These are phyloP conservation scores for Leptocoma aspasia DNA, from an alignment of 2,113 vertebrate species.

Conservation along the genomic window DNA sequence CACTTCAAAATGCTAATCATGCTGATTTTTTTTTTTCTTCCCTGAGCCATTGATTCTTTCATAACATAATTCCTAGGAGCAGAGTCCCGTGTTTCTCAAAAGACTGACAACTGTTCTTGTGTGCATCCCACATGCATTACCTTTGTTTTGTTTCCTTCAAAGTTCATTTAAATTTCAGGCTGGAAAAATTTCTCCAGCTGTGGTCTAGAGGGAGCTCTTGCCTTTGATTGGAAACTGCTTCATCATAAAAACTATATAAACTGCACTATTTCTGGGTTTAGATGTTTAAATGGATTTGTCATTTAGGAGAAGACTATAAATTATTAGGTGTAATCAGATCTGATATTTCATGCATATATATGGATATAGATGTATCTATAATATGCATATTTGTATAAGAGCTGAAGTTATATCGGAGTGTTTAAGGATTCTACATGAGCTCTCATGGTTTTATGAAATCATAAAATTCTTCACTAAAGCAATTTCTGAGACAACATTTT, in stretches of 20 bases:
- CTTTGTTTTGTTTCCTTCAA: background rate
- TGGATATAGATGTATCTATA: background rate
- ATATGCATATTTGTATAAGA: background rate
- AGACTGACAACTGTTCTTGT: background rate
- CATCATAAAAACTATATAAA: background rate
- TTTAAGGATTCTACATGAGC: too few relatives aligned
- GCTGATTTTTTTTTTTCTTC: background rate
- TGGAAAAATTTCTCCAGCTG: background rate
- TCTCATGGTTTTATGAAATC: too few relatives aligned
- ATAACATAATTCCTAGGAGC: rapidly evolving
- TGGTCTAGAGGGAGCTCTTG: conserved; percentile 67
- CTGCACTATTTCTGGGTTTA: background rate
- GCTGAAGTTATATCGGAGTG: too few relatives aligned
- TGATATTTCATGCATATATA: background rate
- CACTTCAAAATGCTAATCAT: background rate
- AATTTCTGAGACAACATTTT: too few relatives aligned
- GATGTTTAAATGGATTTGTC: background rate
- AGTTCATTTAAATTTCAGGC: background rate
- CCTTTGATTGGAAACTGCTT: background rate
- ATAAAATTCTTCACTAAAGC: too few relatives aligned
- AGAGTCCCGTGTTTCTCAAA: background rate
- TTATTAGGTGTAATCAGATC: background rate
- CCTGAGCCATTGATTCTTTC: background rate
- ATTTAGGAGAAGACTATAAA: background rate
- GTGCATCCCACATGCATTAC: background rate